Conservation (phyloP, 1,140 invertebrate species). For the Diploscapter pachys region DNA sequence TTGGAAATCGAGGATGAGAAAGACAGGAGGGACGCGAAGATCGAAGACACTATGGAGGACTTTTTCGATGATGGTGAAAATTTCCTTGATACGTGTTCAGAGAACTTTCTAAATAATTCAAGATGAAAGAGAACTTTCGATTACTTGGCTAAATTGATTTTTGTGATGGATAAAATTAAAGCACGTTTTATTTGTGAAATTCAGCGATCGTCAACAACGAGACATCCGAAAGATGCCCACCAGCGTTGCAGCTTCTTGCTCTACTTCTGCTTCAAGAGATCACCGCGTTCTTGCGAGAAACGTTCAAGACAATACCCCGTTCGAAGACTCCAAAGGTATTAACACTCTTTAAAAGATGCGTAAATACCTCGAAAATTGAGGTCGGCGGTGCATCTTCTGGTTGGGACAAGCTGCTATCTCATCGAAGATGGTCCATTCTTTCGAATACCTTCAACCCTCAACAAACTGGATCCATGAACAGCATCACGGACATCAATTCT, state of each 20-base stretch:
- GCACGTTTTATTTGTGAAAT: too few relatives aligned
- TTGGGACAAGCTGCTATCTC: slow-evolving; percentile 59
- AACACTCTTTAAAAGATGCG: slow-evolving; percentile 8
- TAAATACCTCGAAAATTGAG: slow-evolving; percentile 7
- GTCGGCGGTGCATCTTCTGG: slow-evolving; percentile 33
- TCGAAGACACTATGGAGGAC: slow-evolving; percentile 94
- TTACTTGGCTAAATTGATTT: too few relatives aligned
- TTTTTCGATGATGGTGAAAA: slow-evolving; percentile 86
- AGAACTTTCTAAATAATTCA: background rate
- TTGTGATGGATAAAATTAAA: too few relatives aligned
- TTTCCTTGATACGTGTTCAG: background rate
- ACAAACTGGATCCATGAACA: slow-evolving; percentile 52
- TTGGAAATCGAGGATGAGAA: slow-evolving; percentile 54
- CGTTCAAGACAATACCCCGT: slow-evolving; percentile 71
- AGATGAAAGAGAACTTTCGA: too few relatives aligned
- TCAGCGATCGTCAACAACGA: slow-evolving; percentile 47
- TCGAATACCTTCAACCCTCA: slow-evolving; percentile 58
- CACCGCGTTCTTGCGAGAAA: slow-evolving; percentile 91
- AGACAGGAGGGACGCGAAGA: slow-evolving; percentile 73
- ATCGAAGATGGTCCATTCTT: slow-evolving; percentile 60
- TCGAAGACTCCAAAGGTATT: slow-evolving; percentile 45
- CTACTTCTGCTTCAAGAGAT: slow-evolving; percentile 91
- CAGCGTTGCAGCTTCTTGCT: slow-evolving; percentile 83
- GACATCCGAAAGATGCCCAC: slow-evolving; percentile 76
- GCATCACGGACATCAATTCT: slow-evolving; percentile 54